A percentile compares a stretch with the other conserved stretches of the same genome.
These are phyloP conservation scores for Lucinisca nassula DNA, from an alignment of 2,888 invertebrate species.

Conservation along the genomic window DNA sequence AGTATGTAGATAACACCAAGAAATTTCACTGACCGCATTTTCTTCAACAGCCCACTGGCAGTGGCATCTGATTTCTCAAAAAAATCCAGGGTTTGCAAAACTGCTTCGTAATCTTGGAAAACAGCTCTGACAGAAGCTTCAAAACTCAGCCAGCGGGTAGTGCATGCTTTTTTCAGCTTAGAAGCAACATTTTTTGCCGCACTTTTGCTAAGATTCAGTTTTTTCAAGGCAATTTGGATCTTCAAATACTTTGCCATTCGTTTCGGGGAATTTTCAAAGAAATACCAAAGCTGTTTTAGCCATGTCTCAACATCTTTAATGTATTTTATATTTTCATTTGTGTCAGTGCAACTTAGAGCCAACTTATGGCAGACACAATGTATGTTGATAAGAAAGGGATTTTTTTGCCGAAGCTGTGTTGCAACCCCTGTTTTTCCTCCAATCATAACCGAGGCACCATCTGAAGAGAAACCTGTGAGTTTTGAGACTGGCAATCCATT, in stretches of 20 bases:
- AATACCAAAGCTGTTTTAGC: conserved; percentile 61
- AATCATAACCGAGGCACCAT: neutral
- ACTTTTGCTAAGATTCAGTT: conserved; percentile 5
- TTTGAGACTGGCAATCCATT: neutral
- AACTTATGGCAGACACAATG: conserved; percentile 67
- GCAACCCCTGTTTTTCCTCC: conserved; percentile 8
- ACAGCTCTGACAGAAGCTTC: conserved; percentile 52
- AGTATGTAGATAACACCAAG: conserved; percentile 50
- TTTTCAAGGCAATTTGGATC: conserved; percentile 45
- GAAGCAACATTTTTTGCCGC: conserved; percentile 32
- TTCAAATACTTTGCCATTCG: conserved; percentile 59
- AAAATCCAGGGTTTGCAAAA: conserved; percentile 37
- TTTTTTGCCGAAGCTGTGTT: conserved; percentile 30
- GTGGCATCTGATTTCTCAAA: conserved; percentile 46
- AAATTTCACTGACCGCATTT: conserved; percentile 49
- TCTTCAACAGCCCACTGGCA: conserved; percentile 59
- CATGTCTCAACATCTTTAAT: conserved; percentile 54
- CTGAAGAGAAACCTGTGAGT: neutral
- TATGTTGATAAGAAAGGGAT: conserved; percentile 45
- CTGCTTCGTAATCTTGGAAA: conserved; percentile 35
- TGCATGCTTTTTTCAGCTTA: conserved; percentile 56
- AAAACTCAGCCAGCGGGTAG: conserved; percentile 66
- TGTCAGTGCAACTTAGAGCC: conserved; percentile 62
- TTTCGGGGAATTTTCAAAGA: conserved; percentile 67
- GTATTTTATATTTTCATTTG: conserved; percentile 33